A percentile compares a stretch with the other conserved stretches of the same genome.
phyloP scores from a whole-genome alignment of 1,140 invertebrate genomes.

The Mizuhopecten yessoensis region DNA sequence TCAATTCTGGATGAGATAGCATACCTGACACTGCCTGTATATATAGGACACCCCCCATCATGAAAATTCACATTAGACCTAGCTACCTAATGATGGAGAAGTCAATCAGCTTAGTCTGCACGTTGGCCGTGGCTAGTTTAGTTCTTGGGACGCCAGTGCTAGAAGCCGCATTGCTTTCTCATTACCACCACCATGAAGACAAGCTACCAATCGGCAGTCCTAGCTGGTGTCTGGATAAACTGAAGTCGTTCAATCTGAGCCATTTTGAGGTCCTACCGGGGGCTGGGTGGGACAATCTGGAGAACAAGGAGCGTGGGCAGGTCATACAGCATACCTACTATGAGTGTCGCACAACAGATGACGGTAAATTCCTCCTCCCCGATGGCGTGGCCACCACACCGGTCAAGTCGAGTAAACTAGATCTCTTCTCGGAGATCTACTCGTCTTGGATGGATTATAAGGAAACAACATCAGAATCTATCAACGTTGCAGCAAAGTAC shows the following conservation, averaged over 20 bases:
- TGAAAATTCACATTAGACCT: too few species aligned
- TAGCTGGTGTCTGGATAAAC: background rate
- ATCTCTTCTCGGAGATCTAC: conserved; percentile 68
- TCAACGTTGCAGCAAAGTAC: conserved; percentile 69
- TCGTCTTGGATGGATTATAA: conserved; percentile 67
- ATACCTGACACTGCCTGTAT: too few species aligned
- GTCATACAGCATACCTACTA: conserved; percentile 70
- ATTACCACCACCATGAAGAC: background rate
- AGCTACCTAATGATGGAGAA: too few species aligned
- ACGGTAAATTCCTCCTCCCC: conserved; percentile 74
- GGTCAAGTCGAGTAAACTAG: conserved; percentile 70
- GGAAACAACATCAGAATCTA: conserved; percentile 63
- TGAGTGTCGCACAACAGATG: conserved; percentile 70
- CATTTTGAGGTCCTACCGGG: conserved; percentile 74
- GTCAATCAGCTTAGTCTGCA: background rate
- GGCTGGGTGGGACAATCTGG: conserved; percentile 76
- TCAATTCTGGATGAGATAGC: too few species aligned
- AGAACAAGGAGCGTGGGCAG: conserved; percentile 70
- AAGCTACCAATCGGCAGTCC: background rate
- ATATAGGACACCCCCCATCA: too few species aligned
- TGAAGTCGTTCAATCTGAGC: background rate
- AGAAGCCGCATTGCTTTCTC: background rate
- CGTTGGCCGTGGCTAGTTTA: background rate
- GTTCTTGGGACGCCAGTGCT: background rate
- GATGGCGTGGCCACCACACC: conserved; percentile 68